Percentiles rank a stretch among this genome's conserved stretches.
These are phyloP conservation scores for Heliocidaris erythrogramma DNA, from an alignment of 35 echinoderm and acorn worm genomes.

Conservation along the genomic window DNA sequence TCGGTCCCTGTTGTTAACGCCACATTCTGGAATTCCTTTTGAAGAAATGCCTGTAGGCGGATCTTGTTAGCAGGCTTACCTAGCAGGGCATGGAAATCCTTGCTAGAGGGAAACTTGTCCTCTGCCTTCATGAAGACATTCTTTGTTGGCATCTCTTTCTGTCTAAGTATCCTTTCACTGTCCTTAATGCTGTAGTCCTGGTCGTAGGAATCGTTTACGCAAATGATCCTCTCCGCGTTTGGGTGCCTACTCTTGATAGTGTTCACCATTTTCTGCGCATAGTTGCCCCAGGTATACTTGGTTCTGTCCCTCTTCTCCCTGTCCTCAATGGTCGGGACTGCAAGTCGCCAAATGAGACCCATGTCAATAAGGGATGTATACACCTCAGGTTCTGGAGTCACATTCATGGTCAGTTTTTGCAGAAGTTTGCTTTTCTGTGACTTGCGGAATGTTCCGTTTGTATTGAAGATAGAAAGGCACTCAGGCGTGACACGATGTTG, in stretches of 20 bases:
- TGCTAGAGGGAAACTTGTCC: slow-evolving; percentile 52
- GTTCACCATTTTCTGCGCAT: slow-evolving; percentile 2
- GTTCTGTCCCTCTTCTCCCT: slow-evolving; percentile 55
- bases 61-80: slow-evolving; percentile 63
- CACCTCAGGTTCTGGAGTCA: slow-evolving; percentile 46
- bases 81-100: slow-evolving; percentile 55
- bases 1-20: slow-evolving; percentile 40
- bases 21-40: slow-evolving; percentile 50
- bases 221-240: slow-evolving; percentile 32
- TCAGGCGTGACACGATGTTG: slow-evolving; percentile 56
- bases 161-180: slow-evolving; percentile 41
- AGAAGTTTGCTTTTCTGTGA: slow-evolving; percentile 61
- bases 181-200: slow-evolving; percentile 36
- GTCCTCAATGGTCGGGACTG: slow-evolving; percentile 50
- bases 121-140: slow-evolving; percentile 38
- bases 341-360: slow-evolving; percentile 57
- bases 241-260: background rate
- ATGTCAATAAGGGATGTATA: slow-evolving; percentile 63
- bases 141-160: slow-evolving; percentile 26
- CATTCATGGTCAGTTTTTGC: slow-evolving; percentile 39
- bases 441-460: slow-evolving; percentile 58
- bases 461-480: slow-evolving; percentile 57
- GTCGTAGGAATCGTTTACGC: slow-evolving; percentile 30
- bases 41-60: slow-evolving; percentile 56
- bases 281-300: slow-evolving; percentile 34